phyloP scores from a whole-genome alignment of 2,113 vertebrate genomes.

The Hystrix brachyura region DNA sequence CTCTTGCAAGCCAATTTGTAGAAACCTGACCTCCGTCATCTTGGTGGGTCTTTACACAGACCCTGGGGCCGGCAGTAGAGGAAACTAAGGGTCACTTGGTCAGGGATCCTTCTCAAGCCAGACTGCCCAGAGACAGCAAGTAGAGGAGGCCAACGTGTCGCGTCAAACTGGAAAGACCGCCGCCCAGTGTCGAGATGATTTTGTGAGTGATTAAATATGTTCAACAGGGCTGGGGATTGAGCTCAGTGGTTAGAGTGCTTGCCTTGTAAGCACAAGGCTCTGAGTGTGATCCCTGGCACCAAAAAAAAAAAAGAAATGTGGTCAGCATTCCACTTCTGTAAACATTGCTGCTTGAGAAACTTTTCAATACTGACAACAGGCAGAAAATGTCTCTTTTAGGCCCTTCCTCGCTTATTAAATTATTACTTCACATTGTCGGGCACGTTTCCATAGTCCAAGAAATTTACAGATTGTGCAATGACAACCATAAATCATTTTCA shows the following conservation, averaged over 20 bases:
- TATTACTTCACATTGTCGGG: not conserved
- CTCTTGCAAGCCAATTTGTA: fast-evolving
- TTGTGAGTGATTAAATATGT: not conserved
- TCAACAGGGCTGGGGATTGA: too few relatives aligned
- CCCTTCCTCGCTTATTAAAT: slow-evolving; percentile 37
- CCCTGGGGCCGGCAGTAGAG: not conserved
- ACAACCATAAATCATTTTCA: slow-evolving; percentile 31
- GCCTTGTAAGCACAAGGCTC: too few relatives aligned
- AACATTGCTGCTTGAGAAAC: not conserved
- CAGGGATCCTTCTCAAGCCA: not conserved
- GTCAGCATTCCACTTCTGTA: not conserved
- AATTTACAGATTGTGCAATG: slow-evolving; percentile 33
- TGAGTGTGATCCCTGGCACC: too few relatives aligned
- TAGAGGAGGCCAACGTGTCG: not conserved
- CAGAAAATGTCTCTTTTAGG: slow-evolving; percentile 27
- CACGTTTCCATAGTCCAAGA: slow-evolving; percentile 25
- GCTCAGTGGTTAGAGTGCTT: too few relatives aligned
- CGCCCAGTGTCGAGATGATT: not conserved
- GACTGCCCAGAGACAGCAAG: fast-evolving
- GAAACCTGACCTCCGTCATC: not conserved
- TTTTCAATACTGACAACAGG: not conserved
- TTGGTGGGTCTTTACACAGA: not conserved
- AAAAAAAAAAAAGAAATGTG: not conserved
- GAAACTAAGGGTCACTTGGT: not conserved
- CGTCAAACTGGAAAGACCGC: not conserved